Evolutionary conservation across 2,888 invertebrate genomes (phyloP), one percentile per base, ranked within the genome.

Genomic region (Pardosa pseudoannulata): DNA sequence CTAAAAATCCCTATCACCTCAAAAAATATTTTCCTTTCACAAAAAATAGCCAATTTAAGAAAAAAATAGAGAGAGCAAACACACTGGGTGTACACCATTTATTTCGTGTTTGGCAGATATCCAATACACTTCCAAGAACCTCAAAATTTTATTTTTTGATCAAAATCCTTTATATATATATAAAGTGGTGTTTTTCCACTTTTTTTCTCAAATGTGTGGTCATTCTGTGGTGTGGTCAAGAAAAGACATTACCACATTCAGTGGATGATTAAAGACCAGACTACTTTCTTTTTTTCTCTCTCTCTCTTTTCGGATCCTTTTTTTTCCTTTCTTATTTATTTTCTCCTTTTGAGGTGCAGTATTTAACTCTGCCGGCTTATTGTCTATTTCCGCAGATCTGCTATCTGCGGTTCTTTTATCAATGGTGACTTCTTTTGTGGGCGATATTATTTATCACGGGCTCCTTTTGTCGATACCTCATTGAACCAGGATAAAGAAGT

Each of bases 351-450:
- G 1, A 23, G 56, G 2, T 23, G 19, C 56, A 19, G 56, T 11
- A 56, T 56, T 56, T 23, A 56, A 23, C 56, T 19, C 23, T 1
- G 56, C 16, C 46, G 56, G 19, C 16, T 23, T 56, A 56, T 56
- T 56, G 56, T 56, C 56, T 56, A 56, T 56, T 56, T 56, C 56
- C 56, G 19, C 23, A 23, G 56, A 56, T 56, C 56, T 23, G 23
- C 23, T 56, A 56, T 56, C 23, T 56, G 56, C 56, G 56, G 56
- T 56, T 56, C 11, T 19, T 23, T 56, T 23, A 56, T 23, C 56
- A 56, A 11, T 23, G 16, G 23, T 11, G 56, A 56, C 23, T 56
- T 23, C 56, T 56, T 56, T 56, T 56, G 56, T 56, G 16, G 46
- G 7, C 11, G 13, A 56, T 56, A 56, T 56, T 56, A 56, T 56